Conservation (phyloP, 2,113 vertebrate species). For the Pimephales promelas region DNA sequence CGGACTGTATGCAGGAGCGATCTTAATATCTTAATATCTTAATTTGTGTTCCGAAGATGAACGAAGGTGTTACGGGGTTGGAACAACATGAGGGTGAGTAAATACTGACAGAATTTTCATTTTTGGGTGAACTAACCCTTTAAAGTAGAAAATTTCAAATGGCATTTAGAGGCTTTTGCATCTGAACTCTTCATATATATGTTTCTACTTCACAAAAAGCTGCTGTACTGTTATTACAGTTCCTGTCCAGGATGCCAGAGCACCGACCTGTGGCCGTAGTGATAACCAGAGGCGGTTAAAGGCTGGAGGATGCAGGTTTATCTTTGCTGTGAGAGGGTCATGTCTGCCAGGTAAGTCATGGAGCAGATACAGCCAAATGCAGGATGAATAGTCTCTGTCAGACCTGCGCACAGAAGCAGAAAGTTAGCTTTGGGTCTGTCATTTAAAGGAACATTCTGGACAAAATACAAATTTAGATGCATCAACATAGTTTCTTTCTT, state of each 20-base stretch:
- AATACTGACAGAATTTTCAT: too few species aligned
- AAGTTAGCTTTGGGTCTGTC: not conserved
- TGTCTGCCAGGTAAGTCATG: conserved; percentile 7
- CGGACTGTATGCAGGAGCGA: too few species aligned
- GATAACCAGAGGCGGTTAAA: conserved; percentile 2
- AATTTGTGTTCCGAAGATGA: too few species aligned
- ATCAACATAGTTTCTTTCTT: not conserved
- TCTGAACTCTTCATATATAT: too few species aligned
- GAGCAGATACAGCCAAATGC: not conserved
- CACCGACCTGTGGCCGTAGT: conserved; percentile 25
- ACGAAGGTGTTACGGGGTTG: too few species aligned
- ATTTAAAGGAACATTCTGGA: not conserved
- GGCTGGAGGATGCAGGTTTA: conserved; percentile 18
- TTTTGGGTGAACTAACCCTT: too few species aligned
- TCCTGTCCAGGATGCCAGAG: not conserved
- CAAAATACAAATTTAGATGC: not conserved
- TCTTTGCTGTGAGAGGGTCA: conserved; percentile 16
- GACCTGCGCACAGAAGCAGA: not conserved
- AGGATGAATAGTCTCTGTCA: conserved; percentile 3
- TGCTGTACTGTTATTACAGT: not conserved
- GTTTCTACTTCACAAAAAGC: not conserved
- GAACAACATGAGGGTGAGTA: too few species aligned
- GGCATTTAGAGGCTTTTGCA: too few species aligned
- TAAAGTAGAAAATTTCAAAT: too few species aligned
- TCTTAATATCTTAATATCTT: too few species aligned